Conservation (phyloP, 2,113 vertebrate genomes). For the Ibidorhyncha struthersii region DNA sequence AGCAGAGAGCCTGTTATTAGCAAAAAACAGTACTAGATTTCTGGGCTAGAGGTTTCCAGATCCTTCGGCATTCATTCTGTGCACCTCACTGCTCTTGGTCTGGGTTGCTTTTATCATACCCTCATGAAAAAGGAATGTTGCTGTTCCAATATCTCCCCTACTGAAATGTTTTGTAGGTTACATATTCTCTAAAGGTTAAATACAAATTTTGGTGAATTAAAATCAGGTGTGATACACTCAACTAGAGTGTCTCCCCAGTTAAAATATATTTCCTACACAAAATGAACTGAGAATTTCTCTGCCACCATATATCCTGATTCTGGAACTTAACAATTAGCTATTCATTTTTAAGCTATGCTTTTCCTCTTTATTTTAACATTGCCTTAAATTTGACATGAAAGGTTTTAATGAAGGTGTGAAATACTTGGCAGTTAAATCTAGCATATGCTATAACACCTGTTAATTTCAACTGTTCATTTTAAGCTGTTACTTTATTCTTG, state of each 20-base stretch:
- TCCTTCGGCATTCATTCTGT: not conserved
- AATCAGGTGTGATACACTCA: not conserved
- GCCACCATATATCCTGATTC: not conserved
- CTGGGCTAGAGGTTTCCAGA: not conserved
- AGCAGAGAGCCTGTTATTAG: not conserved
- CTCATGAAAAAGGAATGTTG: not conserved
- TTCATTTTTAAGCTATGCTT: slow-evolving; percentile 6
- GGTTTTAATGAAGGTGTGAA: slow-evolving; percentile 71
- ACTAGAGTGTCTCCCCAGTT: not conserved
- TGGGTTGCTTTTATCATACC: not conserved
- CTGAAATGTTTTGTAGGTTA: not conserved
- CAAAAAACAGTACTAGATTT: not conserved
- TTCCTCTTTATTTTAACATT: slow-evolving; percentile 55
- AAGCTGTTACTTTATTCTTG: slow-evolving; percentile 60
- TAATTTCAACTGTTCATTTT: slow-evolving; percentile 73
- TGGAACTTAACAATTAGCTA: slow-evolving; percentile 29
- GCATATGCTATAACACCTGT: slow-evolving; percentile 66
- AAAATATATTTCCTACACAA: not conserved
- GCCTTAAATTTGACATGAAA: slow-evolving; percentile 62
- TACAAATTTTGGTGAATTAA: not conserved
- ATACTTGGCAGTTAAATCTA: slow-evolving; percentile 57
- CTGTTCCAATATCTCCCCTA: not conserved
- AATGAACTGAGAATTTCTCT: not conserved
- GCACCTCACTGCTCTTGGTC: not conserved
- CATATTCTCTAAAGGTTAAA: not conserved